Evolutionary conservation across 2,797 vertebrate species (phyloP).

Genomic region (Novumbra hubbsi): DNA sequence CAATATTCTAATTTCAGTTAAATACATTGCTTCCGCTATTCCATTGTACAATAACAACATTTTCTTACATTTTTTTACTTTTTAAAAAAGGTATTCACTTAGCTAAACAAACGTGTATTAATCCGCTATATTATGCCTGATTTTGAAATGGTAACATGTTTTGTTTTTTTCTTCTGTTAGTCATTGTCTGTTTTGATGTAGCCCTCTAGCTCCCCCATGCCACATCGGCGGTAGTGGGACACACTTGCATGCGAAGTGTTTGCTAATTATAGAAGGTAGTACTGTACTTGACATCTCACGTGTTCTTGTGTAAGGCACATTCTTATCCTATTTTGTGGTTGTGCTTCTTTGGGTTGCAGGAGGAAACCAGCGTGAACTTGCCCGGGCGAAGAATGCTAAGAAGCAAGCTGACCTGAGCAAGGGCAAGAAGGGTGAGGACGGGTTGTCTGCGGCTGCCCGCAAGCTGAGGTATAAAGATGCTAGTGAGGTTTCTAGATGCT

Average conservation of each 20-base stretch:
- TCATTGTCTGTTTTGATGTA: constrained; percentile 6
- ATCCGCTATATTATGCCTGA: no score
- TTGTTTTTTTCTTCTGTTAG: neutral
- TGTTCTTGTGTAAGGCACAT: neutral
- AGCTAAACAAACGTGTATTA: no score
- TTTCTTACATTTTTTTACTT: no score
- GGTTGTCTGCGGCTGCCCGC: constrained; percentile 87
- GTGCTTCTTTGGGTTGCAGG: constrained; percentile 64
- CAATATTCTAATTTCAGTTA: no score
- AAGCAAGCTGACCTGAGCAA: constrained; percentile 78
- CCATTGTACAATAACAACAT: no score
- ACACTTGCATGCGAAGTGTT: neutral
- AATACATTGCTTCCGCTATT: no score
- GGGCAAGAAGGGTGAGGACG: constrained; percentile 84
- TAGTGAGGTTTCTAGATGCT: no score
- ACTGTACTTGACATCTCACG: neutral
- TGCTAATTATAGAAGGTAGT: neutral
- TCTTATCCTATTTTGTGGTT: neutral
- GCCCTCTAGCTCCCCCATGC: constrained; percentile 49
- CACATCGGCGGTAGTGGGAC: constrained; percentile 58
- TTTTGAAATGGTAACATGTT: neutral
- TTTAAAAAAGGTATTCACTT: no score
- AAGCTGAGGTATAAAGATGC: constrained; percentile 74
- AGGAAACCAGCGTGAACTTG: constrained; percentile 93
- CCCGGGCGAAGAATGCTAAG: constrained; percentile 87